Evolutionary conservation across 2,888 invertebrate genomes (phyloP).

Genomic region (Meghimatium bilineatum): DNA sequence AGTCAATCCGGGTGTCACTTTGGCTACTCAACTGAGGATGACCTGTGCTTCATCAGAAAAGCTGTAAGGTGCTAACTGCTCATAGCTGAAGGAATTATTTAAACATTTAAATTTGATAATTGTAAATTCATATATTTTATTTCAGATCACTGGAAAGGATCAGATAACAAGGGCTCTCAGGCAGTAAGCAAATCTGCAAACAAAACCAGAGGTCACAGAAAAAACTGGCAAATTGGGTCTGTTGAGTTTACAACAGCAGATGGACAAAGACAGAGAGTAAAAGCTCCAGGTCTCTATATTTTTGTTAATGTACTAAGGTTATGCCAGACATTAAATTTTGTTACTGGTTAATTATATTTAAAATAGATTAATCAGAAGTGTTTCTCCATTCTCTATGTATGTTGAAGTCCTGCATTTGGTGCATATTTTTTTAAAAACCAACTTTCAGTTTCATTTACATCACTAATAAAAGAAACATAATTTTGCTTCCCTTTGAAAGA

Average conservation of each 20-base stretch:
- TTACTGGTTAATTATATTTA: not conserved
- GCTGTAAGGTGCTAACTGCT: too few relatives aligned
- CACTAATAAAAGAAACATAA: too few relatives aligned
- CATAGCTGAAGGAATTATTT: too few relatives aligned
- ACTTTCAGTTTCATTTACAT: too few relatives aligned
- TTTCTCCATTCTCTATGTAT: not conserved
- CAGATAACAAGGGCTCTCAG: conserved; percentile 37
- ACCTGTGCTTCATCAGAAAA: too few relatives aligned
- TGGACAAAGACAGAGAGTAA: conserved; percentile 69
- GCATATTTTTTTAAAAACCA: not conserved
- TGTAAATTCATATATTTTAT: not conserved
- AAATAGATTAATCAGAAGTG: not conserved
- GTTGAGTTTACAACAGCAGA: conserved; percentile 72
- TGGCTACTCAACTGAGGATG: too few relatives aligned
- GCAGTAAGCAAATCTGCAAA: conserved; percentile 55
- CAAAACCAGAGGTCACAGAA: conserved; percentile 66
- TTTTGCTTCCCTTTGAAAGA: not conserved
- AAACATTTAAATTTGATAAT: too few relatives aligned
- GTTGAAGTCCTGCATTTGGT: not conserved
- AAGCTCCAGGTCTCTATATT: conserved; percentile 69
- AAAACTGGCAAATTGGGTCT: conserved; percentile 72
- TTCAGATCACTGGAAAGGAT: conserved; percentile 20
- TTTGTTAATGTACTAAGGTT: not conserved
- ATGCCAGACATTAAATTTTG: not conserved
- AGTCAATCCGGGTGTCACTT: too few relatives aligned